Conservation (phyloP, 2,113 vertebrate species). For the Hiodon tergisus region DNA sequence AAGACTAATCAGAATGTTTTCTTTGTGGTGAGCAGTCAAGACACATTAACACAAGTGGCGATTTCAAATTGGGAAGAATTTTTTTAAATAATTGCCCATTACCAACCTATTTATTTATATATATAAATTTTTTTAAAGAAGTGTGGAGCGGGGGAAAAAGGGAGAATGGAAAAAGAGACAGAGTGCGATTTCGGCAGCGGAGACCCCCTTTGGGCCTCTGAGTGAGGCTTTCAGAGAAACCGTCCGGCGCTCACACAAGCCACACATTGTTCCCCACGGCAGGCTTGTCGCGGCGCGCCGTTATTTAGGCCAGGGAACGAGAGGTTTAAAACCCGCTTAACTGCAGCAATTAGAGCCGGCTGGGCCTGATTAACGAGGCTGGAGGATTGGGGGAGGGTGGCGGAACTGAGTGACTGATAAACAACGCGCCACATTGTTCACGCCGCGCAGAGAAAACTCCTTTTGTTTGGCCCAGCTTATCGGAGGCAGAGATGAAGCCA, state of each 20-base stretch:
- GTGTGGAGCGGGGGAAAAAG: neutral
- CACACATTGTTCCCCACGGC: constrained; percentile 58
- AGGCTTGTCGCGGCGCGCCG: constrained; percentile 61
- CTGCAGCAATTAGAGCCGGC: constrained; percentile 65
- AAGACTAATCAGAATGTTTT: too few species aligned
- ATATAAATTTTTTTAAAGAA: neutral
- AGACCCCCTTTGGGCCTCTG: constrained; percentile 34
- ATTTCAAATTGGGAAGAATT: too few species aligned
- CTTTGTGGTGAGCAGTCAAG: too few species aligned
- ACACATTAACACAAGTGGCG: too few species aligned
- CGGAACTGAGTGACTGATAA: constrained; percentile 39
- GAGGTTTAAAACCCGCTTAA: constrained; percentile 63
- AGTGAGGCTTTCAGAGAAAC: constrained; percentile 48
- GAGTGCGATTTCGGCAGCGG: neutral
- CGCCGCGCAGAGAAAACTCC: constrained; percentile 18
- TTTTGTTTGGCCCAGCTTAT: constrained; percentile 5
- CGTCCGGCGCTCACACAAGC: constrained; percentile 56
- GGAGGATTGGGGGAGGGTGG: constrained; percentile 37
- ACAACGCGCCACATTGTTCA: constrained; percentile 59
- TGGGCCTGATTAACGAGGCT: constrained; percentile 63
- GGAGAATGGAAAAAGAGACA: neutral
- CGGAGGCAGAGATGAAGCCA: neutral
- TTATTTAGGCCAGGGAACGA: constrained; percentile 61
- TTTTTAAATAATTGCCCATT: too few species aligned
- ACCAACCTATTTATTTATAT: too few species aligned